Conservation (phyloP, 2,113 vertebrate species). For the Elgaria multicarinata region DNA sequence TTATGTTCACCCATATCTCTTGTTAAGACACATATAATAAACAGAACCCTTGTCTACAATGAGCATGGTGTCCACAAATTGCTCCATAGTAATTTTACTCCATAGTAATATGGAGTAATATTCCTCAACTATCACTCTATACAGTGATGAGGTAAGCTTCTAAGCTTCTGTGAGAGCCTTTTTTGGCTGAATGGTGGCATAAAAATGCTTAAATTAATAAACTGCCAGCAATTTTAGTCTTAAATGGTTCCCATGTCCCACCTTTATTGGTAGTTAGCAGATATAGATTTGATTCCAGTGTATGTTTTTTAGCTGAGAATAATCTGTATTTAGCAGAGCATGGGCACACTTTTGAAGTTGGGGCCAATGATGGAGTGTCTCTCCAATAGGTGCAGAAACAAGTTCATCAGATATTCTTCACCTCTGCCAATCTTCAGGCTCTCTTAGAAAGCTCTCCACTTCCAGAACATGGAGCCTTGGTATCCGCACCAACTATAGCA, state of each 20-base stretch:
- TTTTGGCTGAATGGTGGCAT: no score
- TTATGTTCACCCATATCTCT: no score
- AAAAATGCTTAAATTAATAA: no score
- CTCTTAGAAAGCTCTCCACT: not conserved
- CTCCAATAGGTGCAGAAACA: not conserved
- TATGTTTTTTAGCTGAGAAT: not conserved
- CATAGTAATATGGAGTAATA: not conserved
- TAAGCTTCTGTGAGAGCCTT: no score
- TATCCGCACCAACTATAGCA: not conserved
- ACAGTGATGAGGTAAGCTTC: not conserved
- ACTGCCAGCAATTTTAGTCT: not conserved
- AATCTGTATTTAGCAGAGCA: no score
- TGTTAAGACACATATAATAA: not conserved
- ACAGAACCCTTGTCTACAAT: not conserved
- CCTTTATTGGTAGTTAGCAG: not conserved
- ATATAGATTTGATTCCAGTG: not conserved
- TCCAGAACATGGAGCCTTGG: not conserved
- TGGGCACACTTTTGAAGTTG: not conserved
- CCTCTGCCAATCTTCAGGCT: not conserved
- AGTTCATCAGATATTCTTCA: not conserved
- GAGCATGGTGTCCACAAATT: not conserved
- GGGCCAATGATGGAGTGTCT: not conserved
- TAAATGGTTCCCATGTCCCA: not conserved
- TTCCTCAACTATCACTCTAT: not conserved
- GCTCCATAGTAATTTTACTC: not conserved